These are phyloP conservation scores for Apomyelois bistriatella DNA, from an alignment of 2,888 invertebrate species.

Conservation along the genomic window DNA sequence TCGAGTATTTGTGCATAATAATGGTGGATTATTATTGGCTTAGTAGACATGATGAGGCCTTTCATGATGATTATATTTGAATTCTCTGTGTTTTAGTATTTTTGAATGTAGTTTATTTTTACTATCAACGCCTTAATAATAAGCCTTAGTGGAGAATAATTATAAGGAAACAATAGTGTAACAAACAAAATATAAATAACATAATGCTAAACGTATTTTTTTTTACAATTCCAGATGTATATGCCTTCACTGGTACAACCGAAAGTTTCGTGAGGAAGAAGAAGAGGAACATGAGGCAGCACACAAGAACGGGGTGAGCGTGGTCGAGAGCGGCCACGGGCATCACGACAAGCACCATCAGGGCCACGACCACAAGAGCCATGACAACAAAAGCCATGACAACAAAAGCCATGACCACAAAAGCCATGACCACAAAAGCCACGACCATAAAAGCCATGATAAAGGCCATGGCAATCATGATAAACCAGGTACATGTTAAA, in stretches of 20 bases:
- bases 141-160: too few species aligned
- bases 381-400: conserved; percentile 24
- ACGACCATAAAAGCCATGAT: conserved; percentile 15
- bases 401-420: conserved; percentile 40
- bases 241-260: conserved; percentile 82
- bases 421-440: conserved; percentile 20
- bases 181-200: too few species aligned
- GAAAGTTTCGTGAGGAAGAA: conserved; percentile 64
- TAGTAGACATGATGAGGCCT: too few species aligned
- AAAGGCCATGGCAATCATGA: not conserved
- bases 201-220: too few species aligned
- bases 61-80: too few species aligned
- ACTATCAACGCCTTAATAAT: too few species aligned
- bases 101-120: too few species aligned
- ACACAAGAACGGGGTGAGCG: conserved; percentile 70
- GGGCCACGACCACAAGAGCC: conserved; percentile 14
- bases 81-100: too few species aligned
- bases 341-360: conserved; percentile 40
- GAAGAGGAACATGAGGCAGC: conserved; percentile 63
- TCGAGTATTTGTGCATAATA: too few species aligned
- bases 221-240: conserved; percentile 72
- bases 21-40: too few species aligned
- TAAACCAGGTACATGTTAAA: not conserved
- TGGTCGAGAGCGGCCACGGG: conserved; percentile 59
- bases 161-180: too few species aligned